Evolutionary conservation across 1,140 invertebrate genomes (phyloP).

Genomic region (Lasioglossum albipes): DNA sequence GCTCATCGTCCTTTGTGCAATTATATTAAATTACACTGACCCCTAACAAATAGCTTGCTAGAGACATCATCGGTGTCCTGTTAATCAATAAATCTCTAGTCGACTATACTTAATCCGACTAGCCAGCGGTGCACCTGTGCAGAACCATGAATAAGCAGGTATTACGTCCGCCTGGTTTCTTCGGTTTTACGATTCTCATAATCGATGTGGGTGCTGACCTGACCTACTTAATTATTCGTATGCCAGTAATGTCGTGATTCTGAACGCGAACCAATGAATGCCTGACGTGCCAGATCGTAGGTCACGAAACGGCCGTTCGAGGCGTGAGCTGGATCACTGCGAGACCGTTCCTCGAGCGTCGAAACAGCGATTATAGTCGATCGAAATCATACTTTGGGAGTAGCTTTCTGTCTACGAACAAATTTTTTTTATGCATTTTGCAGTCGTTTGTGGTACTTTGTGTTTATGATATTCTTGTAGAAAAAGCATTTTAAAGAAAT

Average conservation of each 20-base stretch:
- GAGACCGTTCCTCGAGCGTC: not conserved
- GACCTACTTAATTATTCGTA: constrained; percentile 53
- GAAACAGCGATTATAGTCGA: too few relatives aligned
- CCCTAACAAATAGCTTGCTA: constrained; percentile 13
- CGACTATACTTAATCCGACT: constrained; percentile 35
- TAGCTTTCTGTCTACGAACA: too few relatives aligned
- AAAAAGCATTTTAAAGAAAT: too few relatives aligned
- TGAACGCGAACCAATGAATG: constrained; percentile 12
- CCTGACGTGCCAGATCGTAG: constrained; percentile 16
- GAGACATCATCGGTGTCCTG: not conserved
- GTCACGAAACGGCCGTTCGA: constrained; percentile 20
- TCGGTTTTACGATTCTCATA: constrained; percentile 45
- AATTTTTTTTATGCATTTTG: too few relatives aligned
- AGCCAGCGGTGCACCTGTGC: constrained; percentile 37
- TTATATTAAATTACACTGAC: not conserved
- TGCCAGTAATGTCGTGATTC: constrained; percentile 25
- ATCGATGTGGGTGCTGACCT: constrained; percentile 22
- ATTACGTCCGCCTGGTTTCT: constrained; percentile 40
- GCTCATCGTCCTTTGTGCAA: not conserved
- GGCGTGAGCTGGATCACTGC: not conserved
- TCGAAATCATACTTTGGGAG: too few relatives aligned
- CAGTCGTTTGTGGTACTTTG: too few relatives aligned
- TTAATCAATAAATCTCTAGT: constrained; percentile 32
- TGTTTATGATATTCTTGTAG: too few relatives aligned
- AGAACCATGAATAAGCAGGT: constrained; percentile 42